These are phyloP conservation scores for Tiliacea citrago DNA, from an alignment of 2,888 invertebrate species.

Conservation along the genomic window DNA sequence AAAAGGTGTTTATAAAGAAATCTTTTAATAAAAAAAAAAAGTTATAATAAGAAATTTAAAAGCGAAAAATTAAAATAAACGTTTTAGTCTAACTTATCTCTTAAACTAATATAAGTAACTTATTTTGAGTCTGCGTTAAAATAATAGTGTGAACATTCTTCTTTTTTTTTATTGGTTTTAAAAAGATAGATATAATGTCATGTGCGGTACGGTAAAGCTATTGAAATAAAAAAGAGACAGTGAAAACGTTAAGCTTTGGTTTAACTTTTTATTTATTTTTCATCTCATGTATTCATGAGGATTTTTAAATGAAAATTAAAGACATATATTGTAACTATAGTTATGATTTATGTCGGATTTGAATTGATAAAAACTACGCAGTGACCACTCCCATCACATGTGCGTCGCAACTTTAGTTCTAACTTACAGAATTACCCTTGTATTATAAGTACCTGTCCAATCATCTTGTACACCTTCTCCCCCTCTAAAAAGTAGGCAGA, in stretches of 20 bases:
- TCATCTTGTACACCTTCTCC: slow-evolving; percentile 97
- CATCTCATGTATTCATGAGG: no score
- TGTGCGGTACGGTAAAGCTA: neutral
- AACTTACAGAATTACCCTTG: neutral
- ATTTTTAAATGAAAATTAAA: no score
- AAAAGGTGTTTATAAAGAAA: neutral
- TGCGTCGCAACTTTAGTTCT: neutral
- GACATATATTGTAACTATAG: no score
- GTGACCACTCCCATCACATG: neutral
- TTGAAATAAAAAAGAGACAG: neutral
- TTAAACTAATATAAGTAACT: no score
- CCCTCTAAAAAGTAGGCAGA: slow-evolving; percentile 97
- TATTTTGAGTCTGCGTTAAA: neutral
- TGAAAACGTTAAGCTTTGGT: neutral
- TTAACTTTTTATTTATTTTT: neutral
- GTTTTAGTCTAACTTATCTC: neutral
- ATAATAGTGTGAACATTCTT: neutral
- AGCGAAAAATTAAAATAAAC: no score
- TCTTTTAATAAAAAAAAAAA: no score
- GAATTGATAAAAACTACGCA: neutral
- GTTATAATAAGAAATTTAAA: no score
- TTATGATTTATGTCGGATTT: neutral
- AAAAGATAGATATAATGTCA: neutral
- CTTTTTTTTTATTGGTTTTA: neutral
- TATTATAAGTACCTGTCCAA: slow-evolving; percentile 93